These are phyloP conservation scores for Macrobrachium rosenbergii DNA, from an alignment of 1,140 invertebrate species.

Conservation along the genomic window DNA sequence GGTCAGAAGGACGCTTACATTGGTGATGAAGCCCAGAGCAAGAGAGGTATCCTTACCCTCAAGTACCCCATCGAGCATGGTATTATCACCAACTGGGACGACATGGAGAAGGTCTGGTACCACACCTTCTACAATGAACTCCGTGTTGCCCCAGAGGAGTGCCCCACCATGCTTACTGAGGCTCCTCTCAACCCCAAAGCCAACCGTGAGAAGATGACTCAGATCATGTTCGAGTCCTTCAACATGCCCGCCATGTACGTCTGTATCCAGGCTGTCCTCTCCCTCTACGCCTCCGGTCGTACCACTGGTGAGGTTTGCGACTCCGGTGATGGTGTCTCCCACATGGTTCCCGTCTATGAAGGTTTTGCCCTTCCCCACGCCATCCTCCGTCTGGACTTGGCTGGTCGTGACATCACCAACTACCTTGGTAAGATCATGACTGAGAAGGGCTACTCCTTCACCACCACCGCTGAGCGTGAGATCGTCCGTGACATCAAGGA, in stretches of 20 bases:
- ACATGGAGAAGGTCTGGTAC: constrained; percentile 98
- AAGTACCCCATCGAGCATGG: constrained; percentile 96
- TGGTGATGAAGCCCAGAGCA: constrained; percentile 93
- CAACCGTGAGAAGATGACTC: constrained; percentile 90
- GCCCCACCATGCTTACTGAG: constrained; percentile 90
- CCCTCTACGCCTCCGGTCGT: constrained; percentile 92
- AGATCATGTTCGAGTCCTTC: constrained; percentile 96
- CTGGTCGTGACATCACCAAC: too few relatives aligned
- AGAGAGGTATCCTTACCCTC: constrained; percentile 90
- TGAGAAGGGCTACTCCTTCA: constrained; percentile 76
- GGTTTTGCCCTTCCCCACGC: too few relatives aligned
- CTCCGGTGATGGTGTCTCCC: too few relatives aligned
- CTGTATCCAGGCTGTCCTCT: constrained; percentile 91
- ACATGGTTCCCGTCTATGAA: too few relatives aligned
- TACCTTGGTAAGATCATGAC: constrained; percentile 82
- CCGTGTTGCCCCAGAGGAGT: constrained; percentile 94
- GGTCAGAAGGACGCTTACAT: constrained; percentile 93
- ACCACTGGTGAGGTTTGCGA: constrained; percentile 80
- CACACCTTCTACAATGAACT: constrained; percentile 97
- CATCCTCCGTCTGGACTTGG: too few relatives aligned
- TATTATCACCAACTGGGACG: constrained; percentile 97
- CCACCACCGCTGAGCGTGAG: constrained; percentile 83
- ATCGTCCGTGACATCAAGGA: constrained; percentile 95
- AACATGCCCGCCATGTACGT: constrained; percentile 95
- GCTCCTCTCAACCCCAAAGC: constrained; percentile 91